These are phyloP conservation scores for Solenopsis fugax DNA, from an alignment of 1,140 invertebrate species.

Conservation along the genomic window DNA sequence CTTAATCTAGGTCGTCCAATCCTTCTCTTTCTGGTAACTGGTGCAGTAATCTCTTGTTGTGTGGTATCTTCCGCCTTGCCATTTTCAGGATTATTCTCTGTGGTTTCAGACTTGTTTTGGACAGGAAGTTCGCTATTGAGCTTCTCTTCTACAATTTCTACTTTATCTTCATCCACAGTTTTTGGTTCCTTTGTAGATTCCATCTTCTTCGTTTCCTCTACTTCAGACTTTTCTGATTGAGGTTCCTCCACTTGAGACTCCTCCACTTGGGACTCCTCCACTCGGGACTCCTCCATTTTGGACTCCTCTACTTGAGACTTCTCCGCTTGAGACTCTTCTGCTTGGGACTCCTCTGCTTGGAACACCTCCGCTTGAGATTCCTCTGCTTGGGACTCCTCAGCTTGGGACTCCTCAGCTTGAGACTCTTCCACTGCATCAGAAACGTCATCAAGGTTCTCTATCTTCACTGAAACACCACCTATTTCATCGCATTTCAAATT, in stretches of 20 bases:
- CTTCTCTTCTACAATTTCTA: slow-evolving; percentile 47
- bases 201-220: slow-evolving; percentile 19
- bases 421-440: slow-evolving; percentile 80
- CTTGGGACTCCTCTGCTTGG: slow-evolving; percentile 66
- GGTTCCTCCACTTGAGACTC: slow-evolving; percentile 53
- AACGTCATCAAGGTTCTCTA: slow-evolving; percentile 83
- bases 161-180: slow-evolving; percentile 54
- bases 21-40: slow-evolving; percentile 81
- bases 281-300: slow-evolving; percentile 50
- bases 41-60: slow-evolving; percentile 57
- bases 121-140: background rate
- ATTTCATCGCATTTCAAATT: slow-evolving; percentile 82
- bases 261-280: slow-evolving; percentile 52
- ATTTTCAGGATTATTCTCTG: slow-evolving; percentile 47
- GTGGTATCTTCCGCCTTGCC: slow-evolving; percentile 57
- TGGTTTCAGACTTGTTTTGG: slow-evolving; percentile 67
- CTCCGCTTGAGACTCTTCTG: slow-evolving; percentile 71
- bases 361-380: slow-evolving; percentile 51
- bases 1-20: slow-evolving; percentile 78
- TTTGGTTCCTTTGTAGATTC: slow-evolving; percentile 28
- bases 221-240: slow-evolving; percentile 36
- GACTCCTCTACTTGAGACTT: slow-evolving; percentile 53
- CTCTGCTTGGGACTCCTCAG: slow-evolving; percentile 50
- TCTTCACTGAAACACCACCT: slow-evolving; percentile 84
- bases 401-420: slow-evolving; percentile 75